Conservation (phyloP, 2,113 vertebrate genomes). For the Herpailurus yagouaroundi region DNA sequence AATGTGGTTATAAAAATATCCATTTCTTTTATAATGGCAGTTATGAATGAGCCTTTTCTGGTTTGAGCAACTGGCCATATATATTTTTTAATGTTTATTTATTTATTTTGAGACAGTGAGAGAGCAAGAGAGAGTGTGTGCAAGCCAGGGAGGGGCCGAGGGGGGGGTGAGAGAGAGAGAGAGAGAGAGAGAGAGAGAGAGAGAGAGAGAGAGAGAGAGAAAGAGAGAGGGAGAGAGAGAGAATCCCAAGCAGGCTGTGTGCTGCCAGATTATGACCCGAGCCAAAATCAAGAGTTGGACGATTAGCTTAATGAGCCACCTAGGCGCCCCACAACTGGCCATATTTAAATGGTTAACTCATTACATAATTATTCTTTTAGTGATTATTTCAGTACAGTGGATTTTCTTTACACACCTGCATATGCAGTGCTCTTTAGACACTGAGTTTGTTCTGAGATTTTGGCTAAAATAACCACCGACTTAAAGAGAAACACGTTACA, state of each 20-base stretch:
- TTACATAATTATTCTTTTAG: background rate
- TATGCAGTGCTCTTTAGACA: background rate
- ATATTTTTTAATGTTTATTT: no score
- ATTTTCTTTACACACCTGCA: background rate
- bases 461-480: background rate
- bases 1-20: background rate
- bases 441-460: background rate
- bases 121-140: no score
- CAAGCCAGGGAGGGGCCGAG: no score
- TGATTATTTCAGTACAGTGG: background rate
- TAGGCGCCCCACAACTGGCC: background rate
- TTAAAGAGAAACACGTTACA: background rate
- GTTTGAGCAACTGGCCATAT: background rate
- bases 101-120: no score
- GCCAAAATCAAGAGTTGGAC: no score
- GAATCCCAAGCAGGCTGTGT: no score
- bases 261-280: no score
- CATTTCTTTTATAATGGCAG: background rate
- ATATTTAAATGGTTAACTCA: constrained; percentile 3
- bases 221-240: no score
- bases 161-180: no score
- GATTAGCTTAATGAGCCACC: no score
- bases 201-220: no score
- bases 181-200: no score
- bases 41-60: background rate